Evolutionary conservation across 2,888 invertebrate species (phyloP).

Genomic region (Apoda limacodes): DNA sequence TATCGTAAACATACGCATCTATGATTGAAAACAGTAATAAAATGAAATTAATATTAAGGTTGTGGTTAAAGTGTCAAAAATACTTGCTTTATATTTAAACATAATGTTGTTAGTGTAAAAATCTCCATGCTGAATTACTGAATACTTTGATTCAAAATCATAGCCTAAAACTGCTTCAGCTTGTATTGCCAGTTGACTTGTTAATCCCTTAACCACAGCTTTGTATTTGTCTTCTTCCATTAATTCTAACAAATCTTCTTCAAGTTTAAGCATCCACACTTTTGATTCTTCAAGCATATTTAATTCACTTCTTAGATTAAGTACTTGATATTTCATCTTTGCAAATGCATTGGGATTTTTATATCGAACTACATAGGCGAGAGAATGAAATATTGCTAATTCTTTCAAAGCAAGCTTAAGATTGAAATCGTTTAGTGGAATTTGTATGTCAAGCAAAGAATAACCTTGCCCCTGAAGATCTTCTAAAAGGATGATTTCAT

Average conservation of each 20-base stretch:
- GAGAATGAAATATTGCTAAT: conserved; percentile 32
- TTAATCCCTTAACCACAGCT: conserved; percentile 19
- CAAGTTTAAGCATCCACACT: background rate
- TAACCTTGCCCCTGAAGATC: conserved; percentile 29
- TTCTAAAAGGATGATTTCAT: conserved; percentile 36
- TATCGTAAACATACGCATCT: too few species aligned
- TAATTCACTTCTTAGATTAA: background rate
- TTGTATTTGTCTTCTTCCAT: conserved; percentile 24
- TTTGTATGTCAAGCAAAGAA: conserved; percentile 29
- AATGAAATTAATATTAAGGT: too few species aligned
- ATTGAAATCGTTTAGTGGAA: conserved; percentile 25
- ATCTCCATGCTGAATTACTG: conserved; percentile 34
- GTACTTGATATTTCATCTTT: conserved; percentile 17
- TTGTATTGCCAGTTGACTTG: conserved; percentile 7
- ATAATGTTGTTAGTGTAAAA: conserved; percentile 38
- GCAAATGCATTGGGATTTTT: conserved; percentile 32
- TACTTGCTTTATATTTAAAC: conserved; percentile 27
- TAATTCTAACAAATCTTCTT: conserved; percentile 4
- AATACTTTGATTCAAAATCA: conserved; percentile 23
- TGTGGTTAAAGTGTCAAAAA: background rate
- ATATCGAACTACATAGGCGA: conserved; percentile 32
- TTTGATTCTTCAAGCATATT: background rate
- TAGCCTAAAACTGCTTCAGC: conserved; percentile 14
- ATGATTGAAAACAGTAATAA: too few species aligned
- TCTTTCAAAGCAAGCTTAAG: conserved; percentile 29